Conservation (phyloP, 1,140 invertebrate species). For the Chymomyza costata region DNA sequence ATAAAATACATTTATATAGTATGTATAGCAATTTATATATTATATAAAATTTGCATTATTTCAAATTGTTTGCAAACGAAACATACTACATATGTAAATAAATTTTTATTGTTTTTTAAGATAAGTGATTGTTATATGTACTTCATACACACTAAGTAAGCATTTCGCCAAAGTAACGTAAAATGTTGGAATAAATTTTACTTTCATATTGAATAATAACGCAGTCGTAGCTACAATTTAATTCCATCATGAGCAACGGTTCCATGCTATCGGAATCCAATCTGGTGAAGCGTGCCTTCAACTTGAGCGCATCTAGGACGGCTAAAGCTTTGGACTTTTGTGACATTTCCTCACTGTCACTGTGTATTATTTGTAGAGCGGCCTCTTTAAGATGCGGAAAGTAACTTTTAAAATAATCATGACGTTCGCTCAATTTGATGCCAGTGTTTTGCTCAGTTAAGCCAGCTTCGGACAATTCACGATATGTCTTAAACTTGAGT, state of each 20-base stretch:
- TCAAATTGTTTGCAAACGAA: no score
- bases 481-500: slow-evolving; percentile 29
- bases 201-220: slow-evolving; percentile 7
- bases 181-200: slow-evolving; percentile 12
- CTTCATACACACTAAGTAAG: slow-evolving; percentile 3
- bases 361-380: slow-evolving; percentile 6
- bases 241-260: slow-evolving; percentile 11
- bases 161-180: slow-evolving; percentile 24
- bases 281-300: slow-evolving; percentile 3
- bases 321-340: neutral
- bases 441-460: slow-evolving; percentile 11
- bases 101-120: no score
- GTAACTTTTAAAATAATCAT: slow-evolving; percentile 31
- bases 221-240: slow-evolving; percentile 21
- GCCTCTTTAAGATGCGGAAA: slow-evolving; percentile 8
- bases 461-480: slow-evolving; percentile 19
- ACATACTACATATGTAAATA: no score
- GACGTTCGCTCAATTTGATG: slow-evolving; percentile 18
- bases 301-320: slow-evolving; percentile 16
- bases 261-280: neutral
- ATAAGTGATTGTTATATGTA: no score
- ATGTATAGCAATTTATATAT: no score
- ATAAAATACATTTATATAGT: no score
- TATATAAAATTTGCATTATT: no score
- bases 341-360: neutral